Evolutionary conservation across 2,113 vertebrate species (phyloP), one percentile per base, ranked within the genome.

Genomic region (Anolis carolinensis): DNA sequence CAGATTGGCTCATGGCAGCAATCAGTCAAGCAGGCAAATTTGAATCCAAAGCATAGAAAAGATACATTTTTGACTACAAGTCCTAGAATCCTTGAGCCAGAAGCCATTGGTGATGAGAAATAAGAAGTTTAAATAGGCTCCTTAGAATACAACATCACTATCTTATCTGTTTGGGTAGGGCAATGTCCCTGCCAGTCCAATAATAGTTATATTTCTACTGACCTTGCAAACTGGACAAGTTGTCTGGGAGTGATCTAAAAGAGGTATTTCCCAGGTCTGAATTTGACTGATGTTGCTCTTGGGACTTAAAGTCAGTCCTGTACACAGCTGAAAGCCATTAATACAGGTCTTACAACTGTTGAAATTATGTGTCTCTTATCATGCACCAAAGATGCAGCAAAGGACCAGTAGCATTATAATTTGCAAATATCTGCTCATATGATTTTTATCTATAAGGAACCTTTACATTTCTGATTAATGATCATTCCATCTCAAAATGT

Each of bases 351-450:
- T 32, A 36, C 27, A 75, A 18, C 21, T 63, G 52, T 39, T 74
- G 39, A 63, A 21, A 74, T 75, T 5, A 10, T 63, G 55, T 63
- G 7, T 63, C 70, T 21, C 14, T 75, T 75, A n/a, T 63, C 34
- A 21, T 13, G 27, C 55, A n/a, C 36, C 82, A 20, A 63, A 62
- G 34, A 39, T 74, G 71, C 27, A 2, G 11, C 4, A 30, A 62
- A 16, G 71, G 32, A 39, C 36, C 25, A 63, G 13, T 21, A 74
- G 44, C 25, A 39, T 34, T 55, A 30, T 27, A 62, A 62, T 18
- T 75, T 52, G 27, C 80, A 82, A 82, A 82, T n/a, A 82, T 70
- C 70, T 32, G 65, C 30, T 52, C 8, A 52, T 70, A 48, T 82
- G 65, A 71, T 82, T 70, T n/a, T 52, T 82, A 20, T 71, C 72